These are phyloP conservation scores for Euphydryas editha DNA, from an alignment of 2,888 invertebrate species.

Conservation along the genomic window DNA sequence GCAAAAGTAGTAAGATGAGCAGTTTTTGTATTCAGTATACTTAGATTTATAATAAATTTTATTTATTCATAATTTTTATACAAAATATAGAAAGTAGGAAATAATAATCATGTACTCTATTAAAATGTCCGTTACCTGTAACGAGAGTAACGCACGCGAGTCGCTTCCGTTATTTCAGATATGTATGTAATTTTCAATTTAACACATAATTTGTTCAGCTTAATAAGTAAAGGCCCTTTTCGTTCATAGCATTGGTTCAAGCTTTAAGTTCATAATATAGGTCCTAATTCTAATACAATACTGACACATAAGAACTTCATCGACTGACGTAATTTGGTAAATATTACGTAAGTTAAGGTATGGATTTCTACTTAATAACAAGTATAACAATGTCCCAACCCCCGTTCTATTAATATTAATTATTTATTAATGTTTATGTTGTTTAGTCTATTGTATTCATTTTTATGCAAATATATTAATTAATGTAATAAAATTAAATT, in stretches of 20 bases:
- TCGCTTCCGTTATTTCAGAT: neutral
- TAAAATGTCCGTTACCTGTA: slow-evolving; percentile 13
- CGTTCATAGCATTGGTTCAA: neutral
- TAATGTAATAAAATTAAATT: no score
- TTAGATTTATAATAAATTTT: neutral
- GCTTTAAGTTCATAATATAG: neutral
- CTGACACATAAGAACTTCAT: neutral
- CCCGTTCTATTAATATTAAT: no score
- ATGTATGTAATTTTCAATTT: neutral
- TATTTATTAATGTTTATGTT: no score
- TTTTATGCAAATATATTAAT: no score
- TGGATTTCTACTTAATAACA: no score
- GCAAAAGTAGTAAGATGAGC: no score
- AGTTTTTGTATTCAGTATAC: no score
- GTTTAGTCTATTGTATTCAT: no score
- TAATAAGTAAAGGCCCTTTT: neutral
- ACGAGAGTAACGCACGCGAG: slow-evolving; percentile 22
- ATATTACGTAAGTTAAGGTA: neutral
- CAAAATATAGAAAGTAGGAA: slow-evolving; percentile 26
- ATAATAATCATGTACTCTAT: slow-evolving; percentile 8
- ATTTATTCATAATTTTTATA: neutral
- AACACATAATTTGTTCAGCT: neutral
- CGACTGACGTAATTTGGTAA: neutral
- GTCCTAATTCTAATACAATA: slow-evolving; percentile 1
- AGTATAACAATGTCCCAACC: no score